These are phyloP conservation scores for Capra hircus DNA, from an alignment of 2,113 vertebrate genomes.

Conservation along the genomic window DNA sequence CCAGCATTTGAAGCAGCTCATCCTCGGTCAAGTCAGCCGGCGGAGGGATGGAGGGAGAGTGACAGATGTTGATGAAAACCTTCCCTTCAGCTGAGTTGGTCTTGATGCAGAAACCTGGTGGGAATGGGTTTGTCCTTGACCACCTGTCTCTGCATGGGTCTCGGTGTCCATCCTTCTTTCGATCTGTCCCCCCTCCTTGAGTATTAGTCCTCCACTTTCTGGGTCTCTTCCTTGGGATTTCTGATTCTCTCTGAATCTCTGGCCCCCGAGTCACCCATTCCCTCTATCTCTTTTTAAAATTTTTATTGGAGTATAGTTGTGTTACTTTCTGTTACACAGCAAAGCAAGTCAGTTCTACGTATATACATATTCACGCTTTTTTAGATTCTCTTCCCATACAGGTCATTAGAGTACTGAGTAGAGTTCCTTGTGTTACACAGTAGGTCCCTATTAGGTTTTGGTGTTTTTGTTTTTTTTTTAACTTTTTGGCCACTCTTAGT, in stretches of 20 bases:
- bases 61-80: slow-evolving; percentile 91
- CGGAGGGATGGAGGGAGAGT: slow-evolving; percentile 85
- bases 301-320: neutral
- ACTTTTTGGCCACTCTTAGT: neutral
- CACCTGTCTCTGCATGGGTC: neutral
- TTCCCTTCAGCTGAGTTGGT: slow-evolving; percentile 81
- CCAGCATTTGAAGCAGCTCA: slow-evolving; percentile 86
- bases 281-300: neutral
- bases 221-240: neutral
- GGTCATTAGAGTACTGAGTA: neutral
- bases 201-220: neutral
- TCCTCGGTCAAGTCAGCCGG: slow-evolving; percentile 86
- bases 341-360: neutral
- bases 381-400: neutral
- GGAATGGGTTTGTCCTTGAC: neutral
- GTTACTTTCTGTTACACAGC: neutral
- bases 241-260: neutral
- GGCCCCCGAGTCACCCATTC: neutral
- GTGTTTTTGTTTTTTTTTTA: neutral
- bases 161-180: neutral
- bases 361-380: no score
- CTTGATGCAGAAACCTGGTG: slow-evolving; percentile 90
- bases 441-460: neutral
- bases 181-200: neutral
- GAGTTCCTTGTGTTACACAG: neutral